Evolutionary conservation across 2,113 vertebrate species (phyloP).

Genomic region (Oophaga pumilio): DNA sequence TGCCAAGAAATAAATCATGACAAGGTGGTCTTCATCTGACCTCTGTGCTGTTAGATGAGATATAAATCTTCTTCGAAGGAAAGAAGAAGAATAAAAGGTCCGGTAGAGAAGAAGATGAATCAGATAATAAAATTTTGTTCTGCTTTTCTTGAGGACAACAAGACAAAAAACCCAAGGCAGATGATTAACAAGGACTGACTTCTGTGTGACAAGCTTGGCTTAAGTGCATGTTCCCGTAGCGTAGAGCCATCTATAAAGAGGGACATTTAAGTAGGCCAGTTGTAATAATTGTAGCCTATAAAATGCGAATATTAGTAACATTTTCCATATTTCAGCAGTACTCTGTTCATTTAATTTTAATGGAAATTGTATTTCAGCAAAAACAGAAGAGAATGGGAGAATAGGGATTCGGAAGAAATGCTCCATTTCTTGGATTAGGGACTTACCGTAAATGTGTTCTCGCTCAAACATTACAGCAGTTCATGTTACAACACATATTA

Average conservation of each 20-base stretch:
- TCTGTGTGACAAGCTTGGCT: conserved; percentile 33
- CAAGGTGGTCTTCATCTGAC: conserved; percentile 49
- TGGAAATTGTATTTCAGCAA: conserved; percentile 30
- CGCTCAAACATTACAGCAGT: not conserved
- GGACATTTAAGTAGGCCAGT: conserved; percentile 5
- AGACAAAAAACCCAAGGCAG: conserved; percentile 3
- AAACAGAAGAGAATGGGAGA: not conserved
- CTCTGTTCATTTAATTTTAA: conserved; percentile 8
- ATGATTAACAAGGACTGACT: conserved; percentile 20
- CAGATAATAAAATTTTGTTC: not conserved
- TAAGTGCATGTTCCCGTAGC: not conserved
- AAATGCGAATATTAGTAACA: conserved; percentile 27
- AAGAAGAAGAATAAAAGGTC: not conserved
- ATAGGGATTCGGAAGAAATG: not conserved
- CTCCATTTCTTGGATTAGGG: not conserved
- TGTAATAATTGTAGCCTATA: conserved; percentile 38
- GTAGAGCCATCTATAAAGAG: not conserved
- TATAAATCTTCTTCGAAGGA: conserved; percentile 16
- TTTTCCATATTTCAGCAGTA: conserved; percentile 31
- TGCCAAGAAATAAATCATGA: conserved; percentile 49
- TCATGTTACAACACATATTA: not conserved
- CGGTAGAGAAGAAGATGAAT: not conserved
- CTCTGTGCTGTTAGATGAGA: not conserved
- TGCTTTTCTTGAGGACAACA: conserved; percentile 9
- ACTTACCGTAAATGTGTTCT: conserved; percentile 6